Evolutionary conservation across 2,888 invertebrate species (phyloP), one percentile per base, ranked within the genome.

Genomic region (Agonopterix subpropinquella): DNA sequence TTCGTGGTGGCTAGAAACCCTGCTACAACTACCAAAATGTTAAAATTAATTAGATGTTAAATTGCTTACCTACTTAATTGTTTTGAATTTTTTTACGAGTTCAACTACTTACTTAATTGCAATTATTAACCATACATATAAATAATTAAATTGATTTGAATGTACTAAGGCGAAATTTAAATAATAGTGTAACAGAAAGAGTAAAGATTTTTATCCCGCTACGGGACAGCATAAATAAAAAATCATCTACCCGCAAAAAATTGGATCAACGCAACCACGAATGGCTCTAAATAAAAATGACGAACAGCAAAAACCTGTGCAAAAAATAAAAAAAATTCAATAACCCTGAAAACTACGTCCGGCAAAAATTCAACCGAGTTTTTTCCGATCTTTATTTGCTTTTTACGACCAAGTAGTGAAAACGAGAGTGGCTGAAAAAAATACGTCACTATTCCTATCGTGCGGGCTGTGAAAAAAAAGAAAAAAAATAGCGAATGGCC

Each of bases 361-460:
- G 70, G 61, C n/a, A 77, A 80, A 82, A 81, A 77, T 67, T 67
- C 74, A 64, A 69, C 71, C 70, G 73, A 72, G 64, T 73, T 80
- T 82, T 82, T 77, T 71, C 75, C 75, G 65, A 83, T 84, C 77
- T 84, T 82, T 85, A 83, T 87, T 86, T 81, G 83, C 79, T 77
- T 81, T 80, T 84, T 77, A 77, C 80, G 79, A 78, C 76, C 78
- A 70, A 78, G 79, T 73, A 77, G 62, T 68, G 76, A 87, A 79
- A 87, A 71, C 65, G 86, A 82, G 73, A 83, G 83, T 76, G 69
- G 68, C 56, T 65, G 67, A 63, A 74, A 79, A 78, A 83, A 84
- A 80, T 75, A 77, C 81, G 80, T 80, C 86, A 86, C 86, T 84
- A 82, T 80, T 85, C 77, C 85, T 85, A 85, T 82, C 78, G 84